Conservation (phyloP, 2,113 vertebrate species). For the Mesocricetus auratus region DNA sequence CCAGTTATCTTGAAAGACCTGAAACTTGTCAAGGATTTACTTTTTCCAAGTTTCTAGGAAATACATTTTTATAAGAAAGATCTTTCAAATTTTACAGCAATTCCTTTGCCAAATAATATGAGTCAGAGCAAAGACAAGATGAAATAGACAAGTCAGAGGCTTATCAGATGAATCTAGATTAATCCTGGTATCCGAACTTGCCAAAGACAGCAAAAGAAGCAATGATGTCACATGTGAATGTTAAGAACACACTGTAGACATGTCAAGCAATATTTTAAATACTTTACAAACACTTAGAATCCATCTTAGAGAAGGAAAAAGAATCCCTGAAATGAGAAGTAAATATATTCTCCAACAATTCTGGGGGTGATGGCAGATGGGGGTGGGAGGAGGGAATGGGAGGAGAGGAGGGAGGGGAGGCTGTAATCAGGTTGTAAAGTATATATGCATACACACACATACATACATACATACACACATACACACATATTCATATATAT, state of each 20-base stretch:
- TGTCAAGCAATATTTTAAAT: not conserved
- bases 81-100: not conserved
- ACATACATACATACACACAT: no score
- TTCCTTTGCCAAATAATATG: constrained; percentile 1
- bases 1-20: not conserved
- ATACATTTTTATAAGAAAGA: not conserved
- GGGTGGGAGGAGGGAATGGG: not conserved
- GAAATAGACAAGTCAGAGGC: not conserved
- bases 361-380: not conserved
- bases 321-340: not conserved
- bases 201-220: not conserved
- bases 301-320: not conserved
- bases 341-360: not conserved
- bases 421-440: not conserved
- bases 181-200: not conserved
- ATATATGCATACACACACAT: not conserved
- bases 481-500: no score
- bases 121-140: not conserved
- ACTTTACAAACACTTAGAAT: not conserved
- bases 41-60: not conserved
- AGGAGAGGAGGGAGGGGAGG: not conserved
- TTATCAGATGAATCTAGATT: not conserved
- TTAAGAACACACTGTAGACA: not conserved
- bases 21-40: not conserved
- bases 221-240: not conserved